These are phyloP conservation scores for Kryptolebias ocellatus DNA, from an alignment of 2,797 vertebrate genomes.

Conservation along the genomic window DNA sequence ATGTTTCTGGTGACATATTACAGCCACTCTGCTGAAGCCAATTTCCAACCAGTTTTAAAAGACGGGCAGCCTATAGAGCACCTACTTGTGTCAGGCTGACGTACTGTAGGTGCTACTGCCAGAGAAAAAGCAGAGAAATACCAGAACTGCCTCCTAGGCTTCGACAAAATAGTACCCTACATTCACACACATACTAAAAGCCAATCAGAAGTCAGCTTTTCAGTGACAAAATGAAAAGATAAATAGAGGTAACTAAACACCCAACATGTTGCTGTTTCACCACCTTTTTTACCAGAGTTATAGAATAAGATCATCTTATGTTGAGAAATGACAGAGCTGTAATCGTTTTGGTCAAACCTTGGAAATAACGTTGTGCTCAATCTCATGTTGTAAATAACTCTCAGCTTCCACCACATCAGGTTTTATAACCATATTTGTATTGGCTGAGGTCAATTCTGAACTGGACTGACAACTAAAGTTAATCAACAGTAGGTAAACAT, in stretches of 20 bases:
- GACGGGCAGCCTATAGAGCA: not conserved
- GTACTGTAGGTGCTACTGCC: not conserved
- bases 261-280: too few relatives aligned
- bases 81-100: constrained; percentile 8
- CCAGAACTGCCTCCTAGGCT: constrained; percentile 13
- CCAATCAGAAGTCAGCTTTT: not conserved
- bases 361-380: too few relatives aligned
- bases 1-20: constrained; percentile 13
- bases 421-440: too few relatives aligned
- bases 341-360: too few relatives aligned
- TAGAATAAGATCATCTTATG: too few relatives aligned
- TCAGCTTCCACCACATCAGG: too few relatives aligned
- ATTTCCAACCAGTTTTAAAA: constrained; percentile 14
- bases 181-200: not conserved
- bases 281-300: too few relatives aligned
- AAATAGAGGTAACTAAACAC: too few relatives aligned
- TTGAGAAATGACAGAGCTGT: too few relatives aligned
- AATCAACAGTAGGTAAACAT: too few relatives aligned
- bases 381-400: too few relatives aligned
- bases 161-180: not conserved
- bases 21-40: not conserved
- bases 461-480: not conserved
- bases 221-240: too few relatives aligned
- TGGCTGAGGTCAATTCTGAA: constrained; percentile 4
- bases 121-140: constrained; percentile 10